Conservation (phyloP, 2,113 vertebrate species). For the Toxotes jaculatrix region DNA sequence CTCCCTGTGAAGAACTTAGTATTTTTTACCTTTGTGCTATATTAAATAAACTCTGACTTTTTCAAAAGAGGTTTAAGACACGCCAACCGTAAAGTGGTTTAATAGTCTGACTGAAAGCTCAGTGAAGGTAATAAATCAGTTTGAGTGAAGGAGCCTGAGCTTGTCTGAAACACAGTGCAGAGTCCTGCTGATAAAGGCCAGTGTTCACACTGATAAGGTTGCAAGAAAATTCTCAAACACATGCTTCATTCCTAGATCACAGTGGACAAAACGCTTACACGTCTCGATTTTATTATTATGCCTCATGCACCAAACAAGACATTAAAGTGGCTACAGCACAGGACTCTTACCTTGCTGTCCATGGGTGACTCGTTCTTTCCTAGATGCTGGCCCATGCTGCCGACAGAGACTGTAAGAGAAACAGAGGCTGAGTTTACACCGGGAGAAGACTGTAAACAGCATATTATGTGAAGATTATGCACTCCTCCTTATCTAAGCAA, state of each 20-base stretch:
- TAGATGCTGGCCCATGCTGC: slow-evolving; percentile 83
- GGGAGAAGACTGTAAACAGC: slow-evolving; percentile 29
- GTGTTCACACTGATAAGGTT: slow-evolving; percentile 36
- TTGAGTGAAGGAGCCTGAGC: slow-evolving; percentile 18
- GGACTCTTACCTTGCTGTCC: slow-evolving; percentile 73
- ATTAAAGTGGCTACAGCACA: not conserved
- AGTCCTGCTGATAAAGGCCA: slow-evolving; percentile 71
- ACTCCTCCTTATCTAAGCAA: slow-evolving; percentile 43
- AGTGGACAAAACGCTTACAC: not conserved
- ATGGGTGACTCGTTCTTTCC: slow-evolving; percentile 71
- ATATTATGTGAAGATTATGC: slow-evolving; percentile 19
- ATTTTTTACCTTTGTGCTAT: not conserved
- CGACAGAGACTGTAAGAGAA: slow-evolving; percentile 72
- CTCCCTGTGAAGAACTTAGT: not conserved
- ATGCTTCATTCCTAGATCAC: slow-evolving; percentile 35
- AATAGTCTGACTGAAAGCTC: not conserved
- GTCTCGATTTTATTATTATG: not conserved
- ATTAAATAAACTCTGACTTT: not conserved
- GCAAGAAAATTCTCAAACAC: slow-evolving; percentile 14
- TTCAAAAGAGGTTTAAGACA: not conserved
- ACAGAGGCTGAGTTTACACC: slow-evolving; percentile 24
- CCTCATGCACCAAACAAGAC: not conserved
- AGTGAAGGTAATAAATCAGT: slow-evolving; percentile 37
- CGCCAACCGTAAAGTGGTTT: not conserved
- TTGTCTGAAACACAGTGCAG: slow-evolving; percentile 53